Evolutionary conservation across 1,140 invertebrate genomes (phyloP), one percentile per base, ranked within the genome.

Genomic region (Bombus soroeensis): DNA sequence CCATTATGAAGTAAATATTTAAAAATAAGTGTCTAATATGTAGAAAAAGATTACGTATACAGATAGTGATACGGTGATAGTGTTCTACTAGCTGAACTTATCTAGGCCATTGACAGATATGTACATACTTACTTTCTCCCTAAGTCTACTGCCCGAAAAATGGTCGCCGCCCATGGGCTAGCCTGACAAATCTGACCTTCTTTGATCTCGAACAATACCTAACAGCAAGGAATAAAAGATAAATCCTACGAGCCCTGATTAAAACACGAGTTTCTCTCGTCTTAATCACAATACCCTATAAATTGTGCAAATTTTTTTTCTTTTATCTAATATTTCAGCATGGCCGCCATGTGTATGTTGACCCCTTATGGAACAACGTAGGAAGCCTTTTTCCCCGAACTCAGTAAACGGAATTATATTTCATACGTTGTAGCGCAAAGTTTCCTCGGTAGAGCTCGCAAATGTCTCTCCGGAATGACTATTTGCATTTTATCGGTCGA

Each of bases 401-500:
- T 32, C 6, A 28, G 8, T 62, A 41, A 41, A 32, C 15, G 4
- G 9, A 18, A 78, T 32, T 53, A 47, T 71, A 70, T 28, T 59
- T 73, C 34, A 39, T 22, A n/a, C 28, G 28, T 34, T 5, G n/a
- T 9, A 3, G 4, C 10, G 18, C 37, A 28, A 32, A 28, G 6
- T 59, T 34, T 59, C 22, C 37, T 10, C 34, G 22, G 32, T 22
- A n/a, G 18, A 39, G 10, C 25, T 37, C 9, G 12, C n/a, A 28
- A 47, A 71, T 39, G 64, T 70, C 59, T 68, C 81, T 76, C n/a
- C 34, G 53, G 43, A 32, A 18, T 34, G 75, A 66, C 39, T 83
- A 89, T 89, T 89, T 89, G 81, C 88, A 89, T 89, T 89, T 89
- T 87, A 89, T 89, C 88, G 83, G 82, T 82, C 71, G 75, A 81